A percentile compares a stretch with the other conserved stretches of the same genome.
phyloP scores from a whole-genome alignment of 2,888 invertebrate genomes.

The Coleophora flavipennella region DNA sequence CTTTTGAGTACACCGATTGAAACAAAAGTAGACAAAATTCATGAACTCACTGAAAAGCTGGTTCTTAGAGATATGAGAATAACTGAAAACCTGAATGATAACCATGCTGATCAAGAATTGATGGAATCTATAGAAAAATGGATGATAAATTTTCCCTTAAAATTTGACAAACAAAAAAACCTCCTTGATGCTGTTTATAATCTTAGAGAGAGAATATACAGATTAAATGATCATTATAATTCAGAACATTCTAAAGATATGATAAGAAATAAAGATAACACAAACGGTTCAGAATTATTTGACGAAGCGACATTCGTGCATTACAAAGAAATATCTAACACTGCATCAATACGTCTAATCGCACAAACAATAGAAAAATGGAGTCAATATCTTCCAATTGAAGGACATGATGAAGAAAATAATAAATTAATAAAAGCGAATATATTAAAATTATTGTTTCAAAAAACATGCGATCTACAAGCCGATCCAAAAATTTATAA shows the following conservation, averaged over 20 bases:
- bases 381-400: conserved; percentile 35
- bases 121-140: conserved; percentile 29
- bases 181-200: conserved; percentile 22
- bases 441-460: conserved; percentile 32
- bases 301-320: too few species aligned
- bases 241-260: too few species aligned
- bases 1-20: conserved; percentile 21
- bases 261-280: too few species aligned
- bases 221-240: too few species aligned
- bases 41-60: conserved; percentile 35
- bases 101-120: conserved; percentile 20
- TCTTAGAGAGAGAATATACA: too few species aligned
- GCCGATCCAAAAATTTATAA: conserved; percentile 29
- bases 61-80: conserved; percentile 20
- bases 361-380: conserved; percentile 37
- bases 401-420: conserved; percentile 17
- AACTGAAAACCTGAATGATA: conserved; percentile 15
- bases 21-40: conserved; percentile 25
- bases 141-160: conserved; percentile 34
- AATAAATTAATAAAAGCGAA: conserved; percentile 25
- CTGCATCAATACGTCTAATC: too few species aligned
- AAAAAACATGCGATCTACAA: conserved; percentile 37
- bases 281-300: too few species aligned
- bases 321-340: too few species aligned
- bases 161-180: conserved; percentile 23